These are phyloP conservation scores for Megaleporinus macrocephalus DNA, from an alignment of 2,113 vertebrate species.

Conservation along the genomic window DNA sequence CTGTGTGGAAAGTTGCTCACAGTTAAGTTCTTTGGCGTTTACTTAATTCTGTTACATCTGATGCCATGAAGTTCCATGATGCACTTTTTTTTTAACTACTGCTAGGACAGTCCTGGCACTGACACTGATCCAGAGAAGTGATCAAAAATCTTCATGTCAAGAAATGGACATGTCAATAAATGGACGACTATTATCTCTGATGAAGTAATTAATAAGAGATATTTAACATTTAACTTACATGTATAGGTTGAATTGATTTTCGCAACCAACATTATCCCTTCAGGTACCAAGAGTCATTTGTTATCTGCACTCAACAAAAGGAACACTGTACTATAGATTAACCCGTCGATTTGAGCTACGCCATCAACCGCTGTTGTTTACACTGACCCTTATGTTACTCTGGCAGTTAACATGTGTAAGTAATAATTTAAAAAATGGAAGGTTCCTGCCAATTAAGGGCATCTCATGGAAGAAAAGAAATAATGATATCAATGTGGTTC, in stretches of 20 bases:
- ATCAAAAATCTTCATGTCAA: too few relatives aligned
- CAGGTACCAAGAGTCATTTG: background rate
- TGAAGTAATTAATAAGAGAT: too few relatives aligned
- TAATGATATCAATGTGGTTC: constrained; percentile 34
- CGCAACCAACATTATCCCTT: background rate
- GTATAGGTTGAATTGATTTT: too few relatives aligned
- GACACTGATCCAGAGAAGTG: too few relatives aligned
- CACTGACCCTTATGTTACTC: background rate
- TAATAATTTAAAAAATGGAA: constrained; percentile 49
- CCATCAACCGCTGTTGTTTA: background rate
- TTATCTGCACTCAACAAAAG: background rate
- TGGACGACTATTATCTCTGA: background rate
- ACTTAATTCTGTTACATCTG: too few relatives aligned
- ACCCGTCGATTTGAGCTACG: background rate
- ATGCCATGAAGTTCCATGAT: too few relatives aligned
- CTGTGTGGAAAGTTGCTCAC: too few relatives aligned
- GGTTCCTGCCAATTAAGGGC: constrained; percentile 60
- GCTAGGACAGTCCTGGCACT: too few relatives aligned
- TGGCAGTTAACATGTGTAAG: constrained; percentile 12
- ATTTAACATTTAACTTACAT: background rate
- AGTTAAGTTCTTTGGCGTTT: too few relatives aligned
- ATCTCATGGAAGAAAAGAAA: constrained; percentile 53
- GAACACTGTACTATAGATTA: background rate
- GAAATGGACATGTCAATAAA: too few relatives aligned
- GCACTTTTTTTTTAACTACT: too few relatives aligned